phyloP scores from a whole-genome alignment of 2,888 invertebrate genomes.

The Ophioninae sp. region DNA sequence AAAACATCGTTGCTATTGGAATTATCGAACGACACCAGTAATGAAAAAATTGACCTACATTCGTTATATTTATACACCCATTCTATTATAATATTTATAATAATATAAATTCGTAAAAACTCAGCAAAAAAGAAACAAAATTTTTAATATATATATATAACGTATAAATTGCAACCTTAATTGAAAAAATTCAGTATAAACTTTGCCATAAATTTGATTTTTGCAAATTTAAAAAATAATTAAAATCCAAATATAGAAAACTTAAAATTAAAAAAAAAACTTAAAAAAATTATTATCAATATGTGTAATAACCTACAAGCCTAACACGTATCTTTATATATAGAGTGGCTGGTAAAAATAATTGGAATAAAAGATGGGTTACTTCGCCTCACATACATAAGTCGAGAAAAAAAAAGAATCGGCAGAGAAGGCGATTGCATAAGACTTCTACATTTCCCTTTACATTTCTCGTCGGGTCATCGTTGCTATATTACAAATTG shows the following conservation, averaged over 20 bases:
- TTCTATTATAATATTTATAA: too few relatives aligned
- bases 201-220: too few relatives aligned
- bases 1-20: neutral
- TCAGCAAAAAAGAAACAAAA: too few relatives aligned
- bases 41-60: neutral
- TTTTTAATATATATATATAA: too few relatives aligned
- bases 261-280: too few relatives aligned
- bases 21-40: neutral
- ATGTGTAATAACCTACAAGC: neutral
- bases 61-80: neutral
- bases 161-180: too few relatives aligned
- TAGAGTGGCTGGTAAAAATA: neutral
- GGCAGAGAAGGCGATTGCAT: constrained; percentile 37
- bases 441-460: constrained; percentile 18
- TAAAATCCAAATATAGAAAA: too few relatives aligned
- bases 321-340: neutral
- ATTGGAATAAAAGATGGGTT: neutral
- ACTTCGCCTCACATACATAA: neutral
- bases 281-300: too few relatives aligned
- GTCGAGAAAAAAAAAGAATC: constrained; percentile 12
- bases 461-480: constrained; percentile 18
- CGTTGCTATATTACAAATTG: constrained; percentile 27
- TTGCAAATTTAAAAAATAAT: too few relatives aligned
- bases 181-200: too few relatives aligned
- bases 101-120: too few relatives aligned